Conservation (phyloP, 2,888 invertebrate genomes). For the Melieria picta region DNA sequence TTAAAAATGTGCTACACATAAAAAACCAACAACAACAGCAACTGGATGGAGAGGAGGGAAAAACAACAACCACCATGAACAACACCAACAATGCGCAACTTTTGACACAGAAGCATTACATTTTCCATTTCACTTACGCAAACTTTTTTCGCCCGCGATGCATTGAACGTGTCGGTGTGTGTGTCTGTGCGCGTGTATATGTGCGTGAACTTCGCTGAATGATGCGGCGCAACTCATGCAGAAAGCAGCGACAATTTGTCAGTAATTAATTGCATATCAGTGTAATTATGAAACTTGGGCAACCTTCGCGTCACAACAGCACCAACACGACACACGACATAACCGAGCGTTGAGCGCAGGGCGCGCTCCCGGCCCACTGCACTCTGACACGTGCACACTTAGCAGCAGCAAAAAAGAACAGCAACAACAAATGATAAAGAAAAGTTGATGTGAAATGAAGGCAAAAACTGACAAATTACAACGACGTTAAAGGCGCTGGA, state of each 20-base stretch:
- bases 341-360: neutral
- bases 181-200: neutral
- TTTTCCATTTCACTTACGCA: conserved; percentile 9
- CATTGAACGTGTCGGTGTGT: too few species aligned
- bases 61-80: too few species aligned
- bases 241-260: conserved; percentile 51
- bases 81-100: too few species aligned
- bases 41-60: too few species aligned
- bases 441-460: too few species aligned
- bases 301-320: conserved; percentile 17
- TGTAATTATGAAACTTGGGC: conserved; percentile 57
- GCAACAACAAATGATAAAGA: too few species aligned
- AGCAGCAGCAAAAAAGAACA: neutral
- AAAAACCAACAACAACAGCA: too few species aligned
- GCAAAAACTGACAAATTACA: too few species aligned
- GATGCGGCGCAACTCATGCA: neutral
- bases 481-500: too few species aligned
- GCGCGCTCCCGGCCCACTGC: conserved; percentile 1
- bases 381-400: conserved; percentile 16
- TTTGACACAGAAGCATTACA: conserved; percentile 12
- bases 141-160: neutral
- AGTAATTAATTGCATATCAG: conserved; percentile 61
- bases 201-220: neutral
- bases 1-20: too few species aligned
- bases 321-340: neutral